Percentiles rank a stretch among this genome's conserved stretches.
Conservation (phyloP, 2,888 invertebrate genomes). For the Myopa testacea region DNA sequence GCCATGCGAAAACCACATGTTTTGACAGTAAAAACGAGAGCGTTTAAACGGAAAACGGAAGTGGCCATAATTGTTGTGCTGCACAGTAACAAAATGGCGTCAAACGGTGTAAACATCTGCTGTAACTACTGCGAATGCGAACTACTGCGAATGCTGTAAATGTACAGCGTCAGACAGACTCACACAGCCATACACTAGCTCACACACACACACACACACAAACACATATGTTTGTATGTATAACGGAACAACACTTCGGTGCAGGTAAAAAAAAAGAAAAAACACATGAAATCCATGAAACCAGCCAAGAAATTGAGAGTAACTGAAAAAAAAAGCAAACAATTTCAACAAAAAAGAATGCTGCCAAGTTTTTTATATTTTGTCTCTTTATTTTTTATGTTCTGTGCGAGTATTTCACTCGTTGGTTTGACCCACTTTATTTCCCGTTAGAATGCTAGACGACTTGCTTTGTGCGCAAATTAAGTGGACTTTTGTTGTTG, state of each 20-base stretch:
- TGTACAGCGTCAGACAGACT: neutral
- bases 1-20: neutral
- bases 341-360: no score
- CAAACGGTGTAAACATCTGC: neutral
- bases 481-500: neutral
- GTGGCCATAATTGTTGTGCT: conserved; percentile 14
- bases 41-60: conserved; percentile 21
- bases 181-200: neutral
- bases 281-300: neutral
- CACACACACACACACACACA: neutral
- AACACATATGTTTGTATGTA: neutral
- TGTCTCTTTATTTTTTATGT: neutral
- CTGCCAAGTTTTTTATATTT: no score
- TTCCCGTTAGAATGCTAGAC: neutral
- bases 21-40: neutral
- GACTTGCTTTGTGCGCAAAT: neutral
- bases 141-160: neutral
- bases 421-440: neutral
- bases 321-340: neutral
- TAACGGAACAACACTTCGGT: neutral
- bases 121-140: no score
- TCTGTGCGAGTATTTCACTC: neutral
- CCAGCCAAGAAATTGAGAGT: neutral
- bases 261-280: neutral
- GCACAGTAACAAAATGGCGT: conserved; percentile 26